Evolutionary conservation across 2,113 vertebrate genomes (phyloP), one percentile per base, ranked within the genome.

Genomic region (Eurystomus gularis): DNA sequence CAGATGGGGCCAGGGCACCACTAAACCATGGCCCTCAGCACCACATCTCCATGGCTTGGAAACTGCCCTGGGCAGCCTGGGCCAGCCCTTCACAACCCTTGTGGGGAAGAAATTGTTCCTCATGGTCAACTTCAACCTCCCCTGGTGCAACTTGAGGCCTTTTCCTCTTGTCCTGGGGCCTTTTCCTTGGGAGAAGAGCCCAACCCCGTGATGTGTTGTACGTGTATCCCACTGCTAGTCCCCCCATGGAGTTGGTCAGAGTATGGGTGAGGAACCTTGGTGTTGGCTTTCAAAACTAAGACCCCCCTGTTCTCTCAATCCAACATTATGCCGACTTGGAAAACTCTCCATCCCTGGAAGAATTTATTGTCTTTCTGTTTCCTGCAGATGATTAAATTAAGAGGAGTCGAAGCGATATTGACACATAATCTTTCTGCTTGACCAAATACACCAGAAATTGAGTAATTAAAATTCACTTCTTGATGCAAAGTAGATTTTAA

Each of bases 401-500:
- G 64, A 33, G 55, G 51, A 87, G 51, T 69, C 66, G n/a, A 70
- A 86, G 58, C 61, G 66, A 61, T 90, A 57, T 4, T 69, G 75
- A 37, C 52, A 31, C 13, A 11, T 25, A 62, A 2, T 87, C 39
- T 37, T 95, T 91, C 82, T 95, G 54, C 90, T 90, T 94, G 90
- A 86, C 94, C 93, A 95, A 96, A 73, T 88, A 70, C 14, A 73
- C 51, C 80, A 92, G 90, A 82, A 94, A 88, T 37, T 39, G 40
- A 91, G 58, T 86, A 95, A 95, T 95, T 96, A 95, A 92, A 90
- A 95, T 83, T 70, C 26, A 15, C 42, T 86, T 82, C 58, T 86
- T 77, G 73, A 93, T 93, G 90, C 93, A 90, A 93, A 86, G 40
- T 70, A 83, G 76, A 83, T 94, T 44, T 81, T 94, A 95, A 96